These are phyloP conservation scores for Cyanoramphus novaezelandiae DNA, from an alignment of 2,113 vertebrate species.

Conservation along the genomic window DNA sequence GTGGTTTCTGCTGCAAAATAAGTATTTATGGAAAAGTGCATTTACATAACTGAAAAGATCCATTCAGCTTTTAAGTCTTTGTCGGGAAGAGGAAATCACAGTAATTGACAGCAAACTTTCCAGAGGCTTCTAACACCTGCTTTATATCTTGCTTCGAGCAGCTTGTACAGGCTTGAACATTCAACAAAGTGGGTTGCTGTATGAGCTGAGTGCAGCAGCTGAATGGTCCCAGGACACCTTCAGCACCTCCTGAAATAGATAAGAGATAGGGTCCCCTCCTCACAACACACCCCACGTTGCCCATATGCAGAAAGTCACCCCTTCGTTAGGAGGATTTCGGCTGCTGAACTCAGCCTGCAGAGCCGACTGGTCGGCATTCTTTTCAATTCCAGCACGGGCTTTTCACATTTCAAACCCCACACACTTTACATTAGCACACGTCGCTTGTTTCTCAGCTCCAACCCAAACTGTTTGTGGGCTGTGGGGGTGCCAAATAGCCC, in stretches of 20 bases:
- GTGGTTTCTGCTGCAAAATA: not conserved
- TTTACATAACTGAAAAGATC: not conserved
- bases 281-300: rapidly evolving
- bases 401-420: not conserved
- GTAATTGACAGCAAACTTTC: slow-evolving; percentile 1
- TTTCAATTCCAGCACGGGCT: not conserved
- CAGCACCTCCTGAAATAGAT: rapidly evolving
- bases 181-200: not conserved
- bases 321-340: not conserved
- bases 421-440: not conserved
- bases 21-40: not conserved
- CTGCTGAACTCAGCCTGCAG: not conserved
- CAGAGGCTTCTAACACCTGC: not conserved
- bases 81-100: not conserved
- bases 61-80: not conserved
- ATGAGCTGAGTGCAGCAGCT: rapidly evolving
- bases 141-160: slow-evolving; percentile 1
- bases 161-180: not conserved
- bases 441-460: not conserved
- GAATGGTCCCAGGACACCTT: not conserved
- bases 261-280: not conserved
- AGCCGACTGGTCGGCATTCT: rapidly evolving
- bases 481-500: not conserved
- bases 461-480: not conserved
- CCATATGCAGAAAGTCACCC: not conserved